These are phyloP conservation scores for Agrilus mali DNA, from an alignment of 2,888 invertebrate species.

Conservation along the genomic window DNA sequence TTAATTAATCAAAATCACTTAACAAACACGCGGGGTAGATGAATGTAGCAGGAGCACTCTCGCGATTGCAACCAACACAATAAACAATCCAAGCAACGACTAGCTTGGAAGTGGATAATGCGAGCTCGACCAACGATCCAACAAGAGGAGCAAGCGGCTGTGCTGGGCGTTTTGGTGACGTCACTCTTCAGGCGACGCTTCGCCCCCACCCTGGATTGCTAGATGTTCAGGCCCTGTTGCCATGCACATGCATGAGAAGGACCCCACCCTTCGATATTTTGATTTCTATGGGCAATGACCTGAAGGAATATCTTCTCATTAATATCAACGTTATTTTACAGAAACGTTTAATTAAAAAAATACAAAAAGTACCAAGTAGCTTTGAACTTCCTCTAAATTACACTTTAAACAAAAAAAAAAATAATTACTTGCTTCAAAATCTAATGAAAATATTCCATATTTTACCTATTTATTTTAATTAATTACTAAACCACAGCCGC, in stretches of 20 bases:
- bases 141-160: slow-evolving; percentile 11
- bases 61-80: slow-evolving; percentile 10
- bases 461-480: too few relatives aligned
- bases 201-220: slow-evolving; percentile 20
- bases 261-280: slow-evolving; percentile 9
- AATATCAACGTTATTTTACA: too few relatives aligned
- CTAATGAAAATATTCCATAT: too few relatives aligned
- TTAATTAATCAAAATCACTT: slow-evolving; percentile 12
- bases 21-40: slow-evolving; percentile 13
- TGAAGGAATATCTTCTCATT: too few relatives aligned
- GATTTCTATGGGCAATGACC: not conserved
- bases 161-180: slow-evolving; percentile 15
- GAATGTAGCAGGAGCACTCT: slow-evolving; percentile 7
- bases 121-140: slow-evolving; percentile 7
- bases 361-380: too few relatives aligned
- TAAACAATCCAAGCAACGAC: slow-evolving; percentile 11
- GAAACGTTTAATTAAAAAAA: too few relatives aligned
- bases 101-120: slow-evolving; percentile 14
- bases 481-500: too few relatives aligned
- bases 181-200: slow-evolving; percentile 18
- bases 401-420: too few relatives aligned
- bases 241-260: slow-evolving; percentile 24
- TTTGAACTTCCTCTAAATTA: too few relatives aligned
- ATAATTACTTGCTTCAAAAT: too few relatives aligned
- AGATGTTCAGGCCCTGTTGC: slow-evolving; percentile 21